A percentile compares a stretch with the other conserved stretches of the same genome.
Evolutionary conservation across 2,797 vertebrate genomes (phyloP).

Genomic region (Melanotaenia pygmaea): DNA sequence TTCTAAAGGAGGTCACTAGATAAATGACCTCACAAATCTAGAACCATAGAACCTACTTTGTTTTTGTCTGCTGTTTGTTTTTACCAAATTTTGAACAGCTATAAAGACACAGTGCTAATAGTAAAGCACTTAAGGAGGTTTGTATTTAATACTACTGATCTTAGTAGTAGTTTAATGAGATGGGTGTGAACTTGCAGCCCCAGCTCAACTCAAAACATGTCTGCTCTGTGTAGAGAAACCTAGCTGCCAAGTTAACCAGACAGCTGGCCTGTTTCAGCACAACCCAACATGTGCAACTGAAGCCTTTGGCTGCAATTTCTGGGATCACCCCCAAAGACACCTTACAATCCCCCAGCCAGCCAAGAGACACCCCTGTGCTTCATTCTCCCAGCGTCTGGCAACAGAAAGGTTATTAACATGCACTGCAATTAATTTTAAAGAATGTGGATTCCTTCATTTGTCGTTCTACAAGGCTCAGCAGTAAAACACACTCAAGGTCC

Average conservation of each 20-base stretch:
- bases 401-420: slow-evolving; percentile 71
- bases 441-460: slow-evolving; percentile 70
- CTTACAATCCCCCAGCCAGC: slow-evolving; percentile 55
- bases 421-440: slow-evolving; percentile 77
- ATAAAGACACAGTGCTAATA: slow-evolving; percentile 14
- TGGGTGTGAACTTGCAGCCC: slow-evolving; percentile 17
- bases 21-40: slow-evolving; percentile 39
- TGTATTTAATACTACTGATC: slow-evolving; percentile 29
- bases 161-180: slow-evolving; percentile 45
- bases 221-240: slow-evolving; percentile 53
- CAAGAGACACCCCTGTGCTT: slow-evolving; percentile 56
- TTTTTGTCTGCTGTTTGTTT: slow-evolving; percentile 13
- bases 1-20: slow-evolving; percentile 32
- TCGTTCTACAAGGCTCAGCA: slow-evolving; percentile 55
- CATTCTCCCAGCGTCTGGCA: slow-evolving; percentile 42
- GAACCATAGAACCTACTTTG: neutral
- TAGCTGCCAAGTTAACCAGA: slow-evolving; percentile 61
- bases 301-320: slow-evolving; percentile 60
- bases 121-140: slow-evolving; percentile 9
- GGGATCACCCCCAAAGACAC: slow-evolving; percentile 58
- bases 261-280: slow-evolving; percentile 68
- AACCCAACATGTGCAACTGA: slow-evolving; percentile 59
- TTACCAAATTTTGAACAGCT: slow-evolving; percentile 17
- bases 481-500: slow-evolving; percentile 53
- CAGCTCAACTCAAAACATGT: slow-evolving; percentile 18